Conservation (phyloP, 35 echinoderm and acorn worm genomes). For the Patiria miniata region DNA sequence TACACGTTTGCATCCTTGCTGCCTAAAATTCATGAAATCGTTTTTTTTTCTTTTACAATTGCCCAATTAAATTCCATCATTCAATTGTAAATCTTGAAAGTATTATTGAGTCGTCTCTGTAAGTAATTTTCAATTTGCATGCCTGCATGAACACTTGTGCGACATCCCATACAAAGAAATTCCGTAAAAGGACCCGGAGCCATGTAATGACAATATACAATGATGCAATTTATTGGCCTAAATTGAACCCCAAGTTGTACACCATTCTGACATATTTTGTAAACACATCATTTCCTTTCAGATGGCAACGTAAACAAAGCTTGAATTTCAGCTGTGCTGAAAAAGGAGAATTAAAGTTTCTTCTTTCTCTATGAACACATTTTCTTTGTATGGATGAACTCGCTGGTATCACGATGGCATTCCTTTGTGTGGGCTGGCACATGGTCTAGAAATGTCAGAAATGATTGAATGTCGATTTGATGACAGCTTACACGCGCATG, state of each 20-base stretch:
- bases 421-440: neutral
- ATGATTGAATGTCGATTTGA: constrained; percentile 1
- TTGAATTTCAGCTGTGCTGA: neutral
- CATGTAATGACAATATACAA: neutral
- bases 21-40: too few relatives aligned
- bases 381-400: too few relatives aligned
- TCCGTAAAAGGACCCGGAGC: neutral
- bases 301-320: neutral
- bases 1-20: too few relatives aligned
- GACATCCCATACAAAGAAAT: too few relatives aligned
- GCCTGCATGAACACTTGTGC: neutral
- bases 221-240: constrained; percentile 21
- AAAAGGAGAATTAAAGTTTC: too few relatives aligned
- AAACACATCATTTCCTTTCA: neutral
- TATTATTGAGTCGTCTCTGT: too few relatives aligned
- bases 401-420: neutral
- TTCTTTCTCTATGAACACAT: too few relatives aligned
- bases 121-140: too few relatives aligned
- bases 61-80: too few relatives aligned
- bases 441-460: constrained; percentile 22
- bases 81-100: too few relatives aligned
- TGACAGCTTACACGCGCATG: neutral
- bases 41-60: too few relatives aligned
- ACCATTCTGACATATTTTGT: constrained; percentile 15
- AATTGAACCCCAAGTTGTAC: neutral